Percentiles rank a stretch among this genome's conserved stretches.
Conservation (phyloP, 1,140 invertebrate genomes). For the Drosophila tsacasi region DNA sequence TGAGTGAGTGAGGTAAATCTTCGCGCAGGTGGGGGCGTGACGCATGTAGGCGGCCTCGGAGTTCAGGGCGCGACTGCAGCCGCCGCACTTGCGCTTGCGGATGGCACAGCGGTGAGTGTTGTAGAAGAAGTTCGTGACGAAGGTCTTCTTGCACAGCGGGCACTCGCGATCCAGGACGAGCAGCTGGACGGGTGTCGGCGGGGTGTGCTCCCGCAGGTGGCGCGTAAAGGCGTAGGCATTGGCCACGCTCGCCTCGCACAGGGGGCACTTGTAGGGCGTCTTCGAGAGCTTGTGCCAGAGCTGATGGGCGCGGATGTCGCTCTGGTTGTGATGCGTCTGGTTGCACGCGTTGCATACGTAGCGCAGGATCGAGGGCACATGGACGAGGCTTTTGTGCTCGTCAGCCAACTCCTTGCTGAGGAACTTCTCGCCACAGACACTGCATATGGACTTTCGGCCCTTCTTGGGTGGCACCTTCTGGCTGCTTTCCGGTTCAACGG, state of each 20-base stretch:
- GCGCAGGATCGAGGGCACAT: constrained; percentile 67
- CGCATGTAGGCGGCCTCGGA: constrained; percentile 64
- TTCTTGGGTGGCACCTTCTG: constrained; percentile 26
- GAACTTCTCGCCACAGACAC: constrained; percentile 71
- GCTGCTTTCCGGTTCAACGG: constrained; percentile 20
- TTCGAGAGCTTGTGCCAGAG: constrained; percentile 83
- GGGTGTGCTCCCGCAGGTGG: constrained; percentile 70
- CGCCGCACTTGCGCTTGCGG: constrained; percentile 69
- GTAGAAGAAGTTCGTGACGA: constrained; percentile 76
- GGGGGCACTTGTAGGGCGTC: constrained; percentile 74
- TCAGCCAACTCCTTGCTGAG: constrained; percentile 64
- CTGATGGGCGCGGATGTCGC: constrained; percentile 78
- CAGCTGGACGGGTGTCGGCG: constrained; percentile 46
- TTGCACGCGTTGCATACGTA: constrained; percentile 76
- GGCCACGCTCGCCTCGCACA: constrained; percentile 57
- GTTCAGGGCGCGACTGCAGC: constrained; percentile 62
- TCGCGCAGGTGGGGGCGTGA: constrained; percentile 68
- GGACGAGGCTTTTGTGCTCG: constrained; percentile 50
- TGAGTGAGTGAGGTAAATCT: constrained; percentile 74
- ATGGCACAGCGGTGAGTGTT: constrained; percentile 81
- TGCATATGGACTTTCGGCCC: constrained; percentile 55
- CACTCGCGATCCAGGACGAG: constrained; percentile 75
- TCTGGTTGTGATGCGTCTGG: constrained; percentile 66
- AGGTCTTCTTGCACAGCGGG: constrained; percentile 72
- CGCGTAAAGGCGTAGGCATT: constrained; percentile 67